These are phyloP conservation scores for Melieria picta DNA, from an alignment of 2,888 invertebrate genomes.

Conservation along the genomic window DNA sequence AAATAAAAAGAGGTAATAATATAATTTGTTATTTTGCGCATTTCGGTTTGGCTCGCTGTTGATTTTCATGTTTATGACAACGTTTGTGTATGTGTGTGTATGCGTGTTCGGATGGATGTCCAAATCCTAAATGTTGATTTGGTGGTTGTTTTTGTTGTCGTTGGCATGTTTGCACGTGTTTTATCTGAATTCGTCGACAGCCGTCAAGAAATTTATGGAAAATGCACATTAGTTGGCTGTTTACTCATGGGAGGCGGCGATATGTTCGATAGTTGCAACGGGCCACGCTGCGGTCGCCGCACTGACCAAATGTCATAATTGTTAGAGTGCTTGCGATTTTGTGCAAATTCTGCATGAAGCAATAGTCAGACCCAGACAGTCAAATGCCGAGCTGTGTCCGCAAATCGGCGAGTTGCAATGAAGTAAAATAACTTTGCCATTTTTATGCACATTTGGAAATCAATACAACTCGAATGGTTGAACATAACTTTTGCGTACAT, in stretches of 20 bases:
- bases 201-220: constrained; percentile 19
- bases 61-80: background rate
- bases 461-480: too few relatives aligned
- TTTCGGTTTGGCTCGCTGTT: background rate
- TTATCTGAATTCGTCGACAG: constrained; percentile 37
- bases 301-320: constrained; percentile 19
- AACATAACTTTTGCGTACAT: background rate
- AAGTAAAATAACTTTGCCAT: too few relatives aligned
- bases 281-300: background rate
- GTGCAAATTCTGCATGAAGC: background rate
- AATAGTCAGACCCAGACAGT: too few relatives aligned
- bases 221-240: background rate
- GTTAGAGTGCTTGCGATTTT: background rate
- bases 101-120: background rate
- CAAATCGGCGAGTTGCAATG: too few relatives aligned
- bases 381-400: too few relatives aligned
- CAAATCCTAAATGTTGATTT: background rate
- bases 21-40: constrained; percentile 11
- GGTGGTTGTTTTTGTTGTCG: constrained; percentile 11
- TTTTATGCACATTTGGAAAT: too few relatives aligned
- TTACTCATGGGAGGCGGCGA: background rate
- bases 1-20: constrained; percentile 6
- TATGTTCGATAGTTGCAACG: background rate
- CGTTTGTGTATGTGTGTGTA: background rate
- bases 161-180: constrained; percentile 49